phyloP scores from a whole-genome alignment of 1,140 invertebrate genomes.

The Riptortus pedestris region DNA sequence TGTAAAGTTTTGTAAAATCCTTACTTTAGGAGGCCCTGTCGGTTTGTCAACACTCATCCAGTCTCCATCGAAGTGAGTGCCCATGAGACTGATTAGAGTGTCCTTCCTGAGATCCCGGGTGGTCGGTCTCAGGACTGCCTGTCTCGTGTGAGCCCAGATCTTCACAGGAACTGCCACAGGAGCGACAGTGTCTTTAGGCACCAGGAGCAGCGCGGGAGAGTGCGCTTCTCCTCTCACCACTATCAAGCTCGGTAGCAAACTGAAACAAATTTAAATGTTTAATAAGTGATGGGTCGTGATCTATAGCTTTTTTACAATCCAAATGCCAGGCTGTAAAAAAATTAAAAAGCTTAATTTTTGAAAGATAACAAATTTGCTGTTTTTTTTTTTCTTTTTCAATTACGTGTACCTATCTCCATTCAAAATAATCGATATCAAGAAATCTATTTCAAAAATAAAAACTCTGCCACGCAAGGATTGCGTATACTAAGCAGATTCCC shows the following conservation, averaged over 20 bases:
- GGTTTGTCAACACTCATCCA: slow-evolving; percentile 32
- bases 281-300: too few relatives aligned
- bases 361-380: too few relatives aligned
- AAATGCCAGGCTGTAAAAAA: too few relatives aligned
- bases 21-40: neutral
- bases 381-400: too few relatives aligned
- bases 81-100: slow-evolving; percentile 32
- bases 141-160: slow-evolving; percentile 32
- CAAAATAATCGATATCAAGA: too few relatives aligned
- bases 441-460: too few relatives aligned
- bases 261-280: too few relatives aligned
- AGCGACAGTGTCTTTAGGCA: neutral
- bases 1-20: neutral
- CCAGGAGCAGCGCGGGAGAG: slow-evolving; percentile 19
- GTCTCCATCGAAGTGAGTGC: slow-evolving; percentile 32
- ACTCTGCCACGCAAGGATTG: too few relatives aligned
- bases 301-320: too few relatives aligned
- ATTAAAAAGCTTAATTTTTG: too few relatives aligned
- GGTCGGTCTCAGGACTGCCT: slow-evolving; percentile 32
- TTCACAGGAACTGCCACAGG: slow-evolving; percentile 27
- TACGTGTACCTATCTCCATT: too few relatives aligned
- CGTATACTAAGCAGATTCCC: too few relatives aligned
- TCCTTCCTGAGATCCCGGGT: slow-evolving; percentile 31
- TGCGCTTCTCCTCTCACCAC: neutral
- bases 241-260: neutral